phyloP scores from a whole-genome alignment of 2,797 vertebrate species.

The Phataginus tricuspis region DNA sequence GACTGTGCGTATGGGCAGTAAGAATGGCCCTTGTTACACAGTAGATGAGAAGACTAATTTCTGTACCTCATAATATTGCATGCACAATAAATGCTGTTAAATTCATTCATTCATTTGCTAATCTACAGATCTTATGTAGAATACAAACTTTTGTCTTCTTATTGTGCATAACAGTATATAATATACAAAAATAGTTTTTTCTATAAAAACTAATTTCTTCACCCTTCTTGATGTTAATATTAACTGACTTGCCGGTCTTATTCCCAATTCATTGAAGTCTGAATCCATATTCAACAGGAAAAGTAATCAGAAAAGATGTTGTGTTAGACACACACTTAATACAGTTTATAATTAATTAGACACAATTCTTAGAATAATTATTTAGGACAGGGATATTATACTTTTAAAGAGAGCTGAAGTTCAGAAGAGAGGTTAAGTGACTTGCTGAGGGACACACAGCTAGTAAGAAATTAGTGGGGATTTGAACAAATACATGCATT shows the following conservation, averaged over 20 bases:
- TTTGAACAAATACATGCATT: not conserved
- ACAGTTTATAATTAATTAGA: not conserved
- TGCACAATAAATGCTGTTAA: not conserved
- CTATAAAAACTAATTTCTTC: not conserved
- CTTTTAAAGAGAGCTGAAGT: not conserved
- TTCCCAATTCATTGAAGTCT: not conserved
- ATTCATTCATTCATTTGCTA: not conserved
- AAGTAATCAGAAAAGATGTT: slow-evolving; percentile 14
- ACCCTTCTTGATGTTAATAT: not conserved
- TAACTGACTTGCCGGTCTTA: slow-evolving; percentile 16
- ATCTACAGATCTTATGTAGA: not conserved
- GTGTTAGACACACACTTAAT: not conserved
- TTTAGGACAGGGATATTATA: not conserved
- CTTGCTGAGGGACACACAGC: not conserved
- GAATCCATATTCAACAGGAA: slow-evolving; percentile 38
- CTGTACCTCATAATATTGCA: not conserved
- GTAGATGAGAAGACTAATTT: not conserved
- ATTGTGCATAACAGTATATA: not conserved
- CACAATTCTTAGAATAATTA: not conserved
- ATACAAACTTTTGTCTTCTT: not conserved
- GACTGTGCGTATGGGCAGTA: not conserved
- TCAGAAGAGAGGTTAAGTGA: not conserved
- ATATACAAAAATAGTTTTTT: not conserved
- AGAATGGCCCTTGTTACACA: not conserved
- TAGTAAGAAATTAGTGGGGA: not conserved